A percentile compares a stretch with the other conserved stretches of the same genome.
Conservation (phyloP, 2,113 vertebrate species). For the Pardalotus punctatus region DNA sequence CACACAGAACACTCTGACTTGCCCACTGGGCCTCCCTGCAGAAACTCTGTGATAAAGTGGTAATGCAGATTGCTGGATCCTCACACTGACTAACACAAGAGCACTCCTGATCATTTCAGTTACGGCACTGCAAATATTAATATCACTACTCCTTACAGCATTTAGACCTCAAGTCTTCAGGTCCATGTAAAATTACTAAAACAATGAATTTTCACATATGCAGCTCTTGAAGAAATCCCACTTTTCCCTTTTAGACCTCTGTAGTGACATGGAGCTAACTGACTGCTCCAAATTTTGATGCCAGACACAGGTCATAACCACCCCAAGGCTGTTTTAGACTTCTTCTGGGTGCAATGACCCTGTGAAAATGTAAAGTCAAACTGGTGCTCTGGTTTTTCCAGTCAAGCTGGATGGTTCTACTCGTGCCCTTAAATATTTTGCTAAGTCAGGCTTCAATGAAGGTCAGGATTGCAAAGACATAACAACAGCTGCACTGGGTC, state of each 20-base stretch:
- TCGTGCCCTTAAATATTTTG: not conserved
- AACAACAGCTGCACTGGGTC: not conserved
- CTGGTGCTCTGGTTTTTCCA: not conserved
- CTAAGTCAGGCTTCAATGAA: slow-evolving; percentile 15
- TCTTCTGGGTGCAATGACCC: not conserved
- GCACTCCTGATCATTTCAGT: not conserved
- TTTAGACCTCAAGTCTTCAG: not conserved
- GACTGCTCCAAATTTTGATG: not conserved
- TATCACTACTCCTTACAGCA: not conserved
- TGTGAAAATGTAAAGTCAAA: not conserved
- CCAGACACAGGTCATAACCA: not conserved
- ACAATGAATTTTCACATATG: not conserved
- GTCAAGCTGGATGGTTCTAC: slow-evolving; percentile 19
- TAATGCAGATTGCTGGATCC: not conserved
- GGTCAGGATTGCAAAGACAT: slow-evolving; percentile 1
- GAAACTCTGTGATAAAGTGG: not conserved
- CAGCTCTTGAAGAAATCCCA: not conserved
- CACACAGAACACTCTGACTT: not conserved
- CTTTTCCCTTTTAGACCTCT: not conserved
- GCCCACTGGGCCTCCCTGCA: not conserved
- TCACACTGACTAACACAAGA: not conserved
- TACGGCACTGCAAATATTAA: not conserved
- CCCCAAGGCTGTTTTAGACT: not conserved
- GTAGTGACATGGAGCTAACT: not conserved
- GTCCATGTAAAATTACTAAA: not conserved